These are phyloP conservation scores for Sylvicapra grimmia DNA, from an alignment of 2,113 vertebrate species.

Conservation along the genomic window DNA sequence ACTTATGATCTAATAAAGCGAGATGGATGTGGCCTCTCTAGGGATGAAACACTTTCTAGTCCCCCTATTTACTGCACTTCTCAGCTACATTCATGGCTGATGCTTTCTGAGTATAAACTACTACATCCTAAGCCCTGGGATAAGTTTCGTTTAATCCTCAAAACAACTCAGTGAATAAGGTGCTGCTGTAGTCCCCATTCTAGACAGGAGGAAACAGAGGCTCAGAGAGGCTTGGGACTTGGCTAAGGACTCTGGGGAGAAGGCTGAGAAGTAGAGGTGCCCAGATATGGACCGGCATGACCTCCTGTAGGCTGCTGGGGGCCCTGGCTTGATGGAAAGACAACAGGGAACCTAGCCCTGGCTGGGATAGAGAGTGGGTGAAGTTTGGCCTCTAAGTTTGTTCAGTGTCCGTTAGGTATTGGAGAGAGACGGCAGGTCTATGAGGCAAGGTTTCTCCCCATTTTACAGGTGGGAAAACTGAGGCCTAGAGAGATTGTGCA, in stretches of 20 bases:
- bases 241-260: neutral
- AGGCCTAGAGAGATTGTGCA: neutral
- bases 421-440: neutral
- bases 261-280: neutral
- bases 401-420: neutral
- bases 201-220: neutral
- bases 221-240: too few species aligned
- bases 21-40: slow-evolving; percentile 50
- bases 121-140: neutral
- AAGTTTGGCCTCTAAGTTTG: neutral
- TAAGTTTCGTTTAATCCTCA: neutral
- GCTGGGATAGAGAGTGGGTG: accelerated
- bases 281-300: neutral
- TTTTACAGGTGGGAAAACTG: neutral
- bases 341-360: neutral
- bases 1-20: slow-evolving; percentile 55
- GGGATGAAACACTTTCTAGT: slow-evolving; percentile 8
- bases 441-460: neutral
- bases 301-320: neutral
- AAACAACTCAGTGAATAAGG: neutral
- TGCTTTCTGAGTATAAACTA: neutral
- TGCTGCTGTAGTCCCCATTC: neutral
- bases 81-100: accelerated
- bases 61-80: neutral
- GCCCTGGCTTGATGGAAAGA: neutral